Conservation (phyloP, 2,113 vertebrate species). For the Sinocyclocheilus anshuiensis region DNA sequence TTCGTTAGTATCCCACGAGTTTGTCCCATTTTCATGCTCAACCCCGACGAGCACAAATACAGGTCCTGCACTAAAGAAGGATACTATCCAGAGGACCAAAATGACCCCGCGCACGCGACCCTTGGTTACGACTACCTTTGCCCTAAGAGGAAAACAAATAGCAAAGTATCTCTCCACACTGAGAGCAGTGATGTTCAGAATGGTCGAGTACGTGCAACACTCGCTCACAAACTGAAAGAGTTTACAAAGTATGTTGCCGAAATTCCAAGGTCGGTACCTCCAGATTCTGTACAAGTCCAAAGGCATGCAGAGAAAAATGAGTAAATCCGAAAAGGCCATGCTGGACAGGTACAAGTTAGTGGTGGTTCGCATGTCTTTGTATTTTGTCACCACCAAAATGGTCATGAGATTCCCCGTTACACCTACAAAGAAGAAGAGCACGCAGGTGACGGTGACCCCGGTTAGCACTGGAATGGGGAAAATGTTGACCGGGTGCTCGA, state of each 20-base stretch:
- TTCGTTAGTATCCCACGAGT: conserved; percentile 84
- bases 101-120: conserved; percentile 88
- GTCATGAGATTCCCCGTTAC: conserved; percentile 91
- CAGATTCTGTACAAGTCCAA: conserved; percentile 94
- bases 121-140: conserved; percentile 92
- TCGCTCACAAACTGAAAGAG: conserved; percentile 97
- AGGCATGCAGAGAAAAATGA: conserved; percentile 96
- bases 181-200: conserved; percentile 94
- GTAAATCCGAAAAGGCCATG: conserved; percentile 95
- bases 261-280: conserved; percentile 93
- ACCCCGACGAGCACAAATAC: conserved; percentile 95
- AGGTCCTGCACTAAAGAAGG: conserved; percentile 87
- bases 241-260: conserved; percentile 91
- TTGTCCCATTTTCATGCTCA: conserved; percentile 82
- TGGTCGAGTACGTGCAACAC: conserved; percentile 94
- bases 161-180: conserved; percentile 95
- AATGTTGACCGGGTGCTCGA: conserved; percentile 70
- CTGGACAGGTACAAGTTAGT: conserved; percentile 96
- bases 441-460: conserved; percentile 83
- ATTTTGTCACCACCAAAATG: conserved; percentile 88
- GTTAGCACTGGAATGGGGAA: conserved; percentile 88
- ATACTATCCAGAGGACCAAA: conserved; percentile 88
- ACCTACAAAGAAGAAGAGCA: conserved; percentile 86
- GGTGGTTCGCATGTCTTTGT: conserved; percentile 92
- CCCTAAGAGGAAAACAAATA: conserved; percentile 91